Conservation (phyloP, 2,113 vertebrate species). For the Myrmophylax atrothorax region DNA sequence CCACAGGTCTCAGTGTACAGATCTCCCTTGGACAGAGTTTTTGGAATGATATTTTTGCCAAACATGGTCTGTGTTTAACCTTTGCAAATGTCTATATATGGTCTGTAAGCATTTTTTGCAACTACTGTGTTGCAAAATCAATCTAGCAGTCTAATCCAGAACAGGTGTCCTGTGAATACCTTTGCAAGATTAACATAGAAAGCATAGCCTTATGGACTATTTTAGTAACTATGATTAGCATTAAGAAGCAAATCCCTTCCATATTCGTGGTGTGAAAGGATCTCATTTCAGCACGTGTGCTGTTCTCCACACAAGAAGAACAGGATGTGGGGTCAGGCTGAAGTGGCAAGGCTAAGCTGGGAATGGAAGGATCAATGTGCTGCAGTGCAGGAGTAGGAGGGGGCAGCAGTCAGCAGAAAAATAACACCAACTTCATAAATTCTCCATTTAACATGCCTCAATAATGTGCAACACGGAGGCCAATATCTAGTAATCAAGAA, state of each 20-base stretch:
- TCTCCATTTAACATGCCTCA: background rate
- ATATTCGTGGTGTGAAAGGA: background rate
- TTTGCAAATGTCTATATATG: slow-evolving; percentile 42
- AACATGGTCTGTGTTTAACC: background rate
- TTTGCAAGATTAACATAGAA: slow-evolving; percentile 33
- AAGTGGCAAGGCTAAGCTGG: background rate
- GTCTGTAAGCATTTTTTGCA: slow-evolving; percentile 22
- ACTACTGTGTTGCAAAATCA: slow-evolving; percentile 40
- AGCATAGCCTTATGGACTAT: background rate
- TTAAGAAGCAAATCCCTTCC: slow-evolving; percentile 31
- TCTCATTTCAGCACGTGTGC: slow-evolving; percentile 11
- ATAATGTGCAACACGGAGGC: background rate
- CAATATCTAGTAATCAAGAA: background rate
- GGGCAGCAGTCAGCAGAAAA: slow-evolving; percentile 17
- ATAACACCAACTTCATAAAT: background rate
- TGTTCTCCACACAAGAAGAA: background rate
- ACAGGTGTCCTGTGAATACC: slow-evolving; percentile 52
- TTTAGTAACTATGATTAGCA: slow-evolving; percentile 14
- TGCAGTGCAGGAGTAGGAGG: background rate
- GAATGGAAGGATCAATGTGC: background rate
- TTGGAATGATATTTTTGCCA: slow-evolving; percentile 1
- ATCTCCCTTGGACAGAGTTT: background rate
- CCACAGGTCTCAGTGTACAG: background rate
- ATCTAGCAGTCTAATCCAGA: slow-evolving; percentile 54
- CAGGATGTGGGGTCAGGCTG: background rate